Evolutionary conservation across 2,113 vertebrate genomes (phyloP).

Genomic region (Channa maculata): DNA sequence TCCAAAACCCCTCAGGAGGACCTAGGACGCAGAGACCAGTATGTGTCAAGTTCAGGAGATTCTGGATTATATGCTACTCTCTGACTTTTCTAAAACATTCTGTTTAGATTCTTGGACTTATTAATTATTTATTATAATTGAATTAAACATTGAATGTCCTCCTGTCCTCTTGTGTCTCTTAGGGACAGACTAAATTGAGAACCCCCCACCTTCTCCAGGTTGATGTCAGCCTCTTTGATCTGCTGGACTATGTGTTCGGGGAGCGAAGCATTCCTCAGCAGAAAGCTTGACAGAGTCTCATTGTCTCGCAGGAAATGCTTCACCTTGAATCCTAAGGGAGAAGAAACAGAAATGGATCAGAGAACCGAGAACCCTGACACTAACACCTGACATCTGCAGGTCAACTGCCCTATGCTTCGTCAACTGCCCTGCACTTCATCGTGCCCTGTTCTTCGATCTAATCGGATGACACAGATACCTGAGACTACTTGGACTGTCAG

Average conservation of each 20-base stretch:
- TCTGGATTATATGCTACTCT: too few relatives aligned
- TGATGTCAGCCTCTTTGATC: constrained; percentile 84
- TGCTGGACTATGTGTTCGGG: constrained; percentile 77
- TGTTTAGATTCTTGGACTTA: too few relatives aligned
- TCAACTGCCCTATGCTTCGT: too few relatives aligned
- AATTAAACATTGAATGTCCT: not conserved
- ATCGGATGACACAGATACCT: not conserved
- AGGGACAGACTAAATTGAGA: not conserved
- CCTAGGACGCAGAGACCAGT: constrained; percentile 67
- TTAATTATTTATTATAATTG: too few relatives aligned
- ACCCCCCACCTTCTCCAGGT: constrained; percentile 86
- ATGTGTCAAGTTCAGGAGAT: not conserved
- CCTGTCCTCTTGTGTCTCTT: too few relatives aligned
- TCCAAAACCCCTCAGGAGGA: constrained; percentile 86
- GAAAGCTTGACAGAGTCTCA: constrained; percentile 90
- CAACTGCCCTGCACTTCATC: too few relatives aligned
- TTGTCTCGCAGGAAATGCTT: constrained; percentile 91
- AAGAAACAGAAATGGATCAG: constrained; percentile 10
- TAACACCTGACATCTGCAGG: too few relatives aligned
- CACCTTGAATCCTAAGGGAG: constrained; percentile 88
- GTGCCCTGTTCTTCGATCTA: too few relatives aligned
- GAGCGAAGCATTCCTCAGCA: constrained; percentile 85
- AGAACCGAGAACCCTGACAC: constrained; percentile 18
- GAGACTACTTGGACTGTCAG: not conserved
- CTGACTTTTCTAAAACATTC: too few relatives aligned